Percentiles rank a stretch among this genome's conserved stretches.
Evolutionary conservation across 2,113 vertebrate species (phyloP).

Genomic region (pig (Sus scrofa)): T2T-Sscrofa CM001155.3:3796001-3796500

Average conservation of each 20-base stretch:
- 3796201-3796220: neutral
- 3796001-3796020: too few species aligned
- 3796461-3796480: too few species aligned
- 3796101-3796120: too few species aligned
- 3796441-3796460: fast-evolving
- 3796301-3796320: neutral
- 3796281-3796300: neutral
- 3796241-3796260: neutral
- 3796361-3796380: neutral
- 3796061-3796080: too few species aligned
- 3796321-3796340: neutral
- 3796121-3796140: too few species aligned
- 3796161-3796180: too few species aligned
- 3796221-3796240: too few species aligned
- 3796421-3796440: neutral
- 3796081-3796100: too few species aligned
- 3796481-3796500: fast-evolving
- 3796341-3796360: neutral
- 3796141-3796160: too few species aligned
- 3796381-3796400: neutral
- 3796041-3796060: too few species aligned
- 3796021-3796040: too few species aligned
- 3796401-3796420: neutral
- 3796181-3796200: too few species aligned
- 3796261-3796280: neutral